Evolutionary conservation across 2,888 invertebrate genomes (phyloP).

Genomic region (Syrista parreyssii): DNA sequence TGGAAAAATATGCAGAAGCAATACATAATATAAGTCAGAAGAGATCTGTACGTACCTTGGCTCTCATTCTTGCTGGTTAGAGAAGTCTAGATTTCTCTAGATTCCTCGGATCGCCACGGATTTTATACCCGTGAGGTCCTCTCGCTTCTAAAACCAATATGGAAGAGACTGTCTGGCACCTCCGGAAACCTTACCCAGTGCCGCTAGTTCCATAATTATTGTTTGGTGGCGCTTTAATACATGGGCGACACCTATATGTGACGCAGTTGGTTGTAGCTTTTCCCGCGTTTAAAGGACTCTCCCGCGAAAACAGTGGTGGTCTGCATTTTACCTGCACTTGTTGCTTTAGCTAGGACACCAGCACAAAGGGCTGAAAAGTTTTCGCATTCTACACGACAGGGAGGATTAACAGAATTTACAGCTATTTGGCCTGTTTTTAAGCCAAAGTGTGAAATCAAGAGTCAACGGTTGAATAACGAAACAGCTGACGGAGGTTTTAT

Average conservation of each 20-base stretch:
- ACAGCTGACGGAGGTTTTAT: background rate
- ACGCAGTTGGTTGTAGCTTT: conserved; percentile 18
- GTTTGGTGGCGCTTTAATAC: too few relatives aligned
- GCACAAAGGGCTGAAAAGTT: background rate
- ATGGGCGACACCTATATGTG: too few relatives aligned
- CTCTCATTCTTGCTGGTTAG: conserved; percentile 53
- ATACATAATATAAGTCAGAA: background rate
- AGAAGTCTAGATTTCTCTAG: conserved; percentile 48
- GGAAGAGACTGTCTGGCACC: conserved; percentile 41
- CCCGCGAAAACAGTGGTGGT: conserved; percentile 37
- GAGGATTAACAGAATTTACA: background rate
- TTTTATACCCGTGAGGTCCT: conserved; percentile 36
- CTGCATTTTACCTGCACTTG: conserved; percentile 7
- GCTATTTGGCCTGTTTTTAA: background rate
- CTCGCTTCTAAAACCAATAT: conserved; percentile 48
- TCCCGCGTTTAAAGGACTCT: conserved; percentile 46
- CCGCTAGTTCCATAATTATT: background rate
- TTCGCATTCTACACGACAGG: background rate
- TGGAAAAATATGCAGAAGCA: too few relatives aligned
- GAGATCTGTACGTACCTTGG: conserved; percentile 48
- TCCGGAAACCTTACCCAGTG: conserved; percentile 3
- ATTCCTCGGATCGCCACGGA: conserved; percentile 49
- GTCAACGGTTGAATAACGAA: background rate
- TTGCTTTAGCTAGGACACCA: too few relatives aligned
- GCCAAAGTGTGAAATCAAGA: background rate